Percentiles rank a stretch among this genome's conserved stretches.
These are phyloP conservation scores for Alca torda DNA, from an alignment of 2,797 vertebrate genomes.

Conservation along the genomic window DNA sequence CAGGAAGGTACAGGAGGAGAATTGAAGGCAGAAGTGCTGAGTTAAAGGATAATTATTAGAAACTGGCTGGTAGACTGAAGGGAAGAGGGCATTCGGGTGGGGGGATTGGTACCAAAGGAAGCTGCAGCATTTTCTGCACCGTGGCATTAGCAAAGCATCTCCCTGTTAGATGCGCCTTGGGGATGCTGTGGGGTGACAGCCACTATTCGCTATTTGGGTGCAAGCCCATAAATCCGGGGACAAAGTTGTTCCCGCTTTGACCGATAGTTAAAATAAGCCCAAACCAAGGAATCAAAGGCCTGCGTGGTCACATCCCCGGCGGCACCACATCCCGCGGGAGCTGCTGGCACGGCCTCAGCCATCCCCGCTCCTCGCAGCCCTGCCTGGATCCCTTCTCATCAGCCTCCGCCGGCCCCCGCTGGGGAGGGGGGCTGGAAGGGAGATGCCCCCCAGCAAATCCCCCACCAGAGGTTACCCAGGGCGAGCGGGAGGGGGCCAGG, in stretches of 20 bases:
- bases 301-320: background rate
- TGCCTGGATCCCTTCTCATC: background rate
- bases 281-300: background rate
- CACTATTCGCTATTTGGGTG: rapidly evolving
- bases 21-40: constrained; percentile 42
- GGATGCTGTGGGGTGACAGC: background rate
- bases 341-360: background rate
- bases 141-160: background rate
- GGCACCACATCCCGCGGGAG: background rate
- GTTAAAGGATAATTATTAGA: constrained; percentile 47
- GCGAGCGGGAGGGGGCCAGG: background rate
- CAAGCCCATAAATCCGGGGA: background rate
- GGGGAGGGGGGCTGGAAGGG: background rate
- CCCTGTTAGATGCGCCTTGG: background rate
- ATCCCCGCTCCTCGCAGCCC: background rate
- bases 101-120: background rate
- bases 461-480: background rate
- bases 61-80: background rate
- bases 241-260: background rate
- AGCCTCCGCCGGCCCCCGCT: background rate
- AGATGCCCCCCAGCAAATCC: background rate
- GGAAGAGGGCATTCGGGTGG: background rate
- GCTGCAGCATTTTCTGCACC: background rate
- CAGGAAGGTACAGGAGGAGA: background rate
- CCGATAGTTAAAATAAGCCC: background rate